phyloP scores from a whole-genome alignment of 2,888 invertebrate genomes.

The Pteria penguin region DNA sequence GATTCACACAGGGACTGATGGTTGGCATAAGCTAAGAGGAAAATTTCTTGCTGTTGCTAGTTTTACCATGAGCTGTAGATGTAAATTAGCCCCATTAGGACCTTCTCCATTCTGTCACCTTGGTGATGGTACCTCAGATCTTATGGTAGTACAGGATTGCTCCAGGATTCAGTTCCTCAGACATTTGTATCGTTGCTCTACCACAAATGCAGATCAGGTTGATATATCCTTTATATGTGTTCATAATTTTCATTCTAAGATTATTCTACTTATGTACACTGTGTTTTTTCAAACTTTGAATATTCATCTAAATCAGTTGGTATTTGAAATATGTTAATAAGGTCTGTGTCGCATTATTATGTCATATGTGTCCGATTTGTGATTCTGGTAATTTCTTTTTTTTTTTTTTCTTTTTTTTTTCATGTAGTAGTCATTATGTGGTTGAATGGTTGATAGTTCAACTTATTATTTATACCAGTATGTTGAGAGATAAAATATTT shows the following conservation, averaged over 20 bases:
- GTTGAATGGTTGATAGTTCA: too few relatives aligned
- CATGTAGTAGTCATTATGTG: too few relatives aligned
- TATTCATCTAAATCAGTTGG: too few relatives aligned
- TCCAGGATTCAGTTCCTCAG: constrained; percentile 86
- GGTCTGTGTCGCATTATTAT: too few relatives aligned
- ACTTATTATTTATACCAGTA: too few relatives aligned
- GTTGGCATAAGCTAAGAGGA: constrained; percentile 84
- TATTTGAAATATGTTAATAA: too few relatives aligned
- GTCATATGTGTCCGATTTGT: too few relatives aligned
- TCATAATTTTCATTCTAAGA: not conserved
- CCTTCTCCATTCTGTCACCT: constrained; percentile 89
- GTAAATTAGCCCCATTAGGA: constrained; percentile 87
- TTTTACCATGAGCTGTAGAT: constrained; percentile 89
- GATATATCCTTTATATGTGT: constrained; percentile 62
- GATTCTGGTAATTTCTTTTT: too few relatives aligned
- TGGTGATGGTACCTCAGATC: constrained; percentile 89
- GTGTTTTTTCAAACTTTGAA: too few relatives aligned
- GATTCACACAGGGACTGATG: constrained; percentile 34
- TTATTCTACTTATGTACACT: too few relatives aligned
- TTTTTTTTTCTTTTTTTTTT: too few relatives aligned
- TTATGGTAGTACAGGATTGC: constrained; percentile 88
- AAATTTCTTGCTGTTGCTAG: constrained; percentile 86
- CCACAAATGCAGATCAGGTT: constrained; percentile 85
- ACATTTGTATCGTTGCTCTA: constrained; percentile 82
- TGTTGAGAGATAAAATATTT: too few relatives aligned